phyloP scores from a whole-genome alignment of 2,113 vertebrate genomes.

The Nibea albiflora region DNA sequence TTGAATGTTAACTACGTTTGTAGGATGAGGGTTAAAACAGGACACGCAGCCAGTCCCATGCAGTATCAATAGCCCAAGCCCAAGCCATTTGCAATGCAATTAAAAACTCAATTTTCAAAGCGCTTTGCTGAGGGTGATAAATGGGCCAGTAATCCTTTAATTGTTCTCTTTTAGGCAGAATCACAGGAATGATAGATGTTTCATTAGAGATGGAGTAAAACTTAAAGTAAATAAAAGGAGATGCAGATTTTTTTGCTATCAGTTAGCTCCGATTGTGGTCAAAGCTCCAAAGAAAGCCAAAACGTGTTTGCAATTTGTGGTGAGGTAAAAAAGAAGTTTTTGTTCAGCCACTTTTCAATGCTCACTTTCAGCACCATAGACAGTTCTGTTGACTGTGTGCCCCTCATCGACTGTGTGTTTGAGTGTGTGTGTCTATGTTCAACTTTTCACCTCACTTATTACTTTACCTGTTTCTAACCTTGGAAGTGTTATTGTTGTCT shows the following conservation, averaged over 20 bases:
- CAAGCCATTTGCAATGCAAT: slow-evolving; percentile 76
- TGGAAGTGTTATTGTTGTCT: neutral
- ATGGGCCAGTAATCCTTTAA: slow-evolving; percentile 76
- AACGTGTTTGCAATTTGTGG: neutral
- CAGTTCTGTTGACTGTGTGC: slow-evolving; percentile 38
- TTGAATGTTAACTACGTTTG: too few relatives aligned
- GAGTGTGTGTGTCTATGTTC: neutral
- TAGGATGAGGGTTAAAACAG: slow-evolving; percentile 5
- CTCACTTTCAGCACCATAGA: slow-evolving; percentile 69
- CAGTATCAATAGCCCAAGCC: slow-evolving; percentile 75
- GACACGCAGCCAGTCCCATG: slow-evolving; percentile 9
- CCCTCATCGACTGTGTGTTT: neutral
- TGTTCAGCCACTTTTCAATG: neutral
- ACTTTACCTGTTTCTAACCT: neutral
- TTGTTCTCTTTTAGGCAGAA: slow-evolving; percentile 75
- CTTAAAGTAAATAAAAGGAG: slow-evolving; percentile 59
- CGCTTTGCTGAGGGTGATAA: slow-evolving; percentile 77
- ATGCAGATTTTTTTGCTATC: slow-evolving; percentile 28
- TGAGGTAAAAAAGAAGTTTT: neutral
- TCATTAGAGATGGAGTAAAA: slow-evolving; percentile 41
- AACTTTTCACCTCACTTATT: neutral
- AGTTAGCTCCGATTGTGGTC: neutral
- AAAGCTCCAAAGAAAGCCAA: neutral
- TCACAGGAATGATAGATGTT: slow-evolving; percentile 64
- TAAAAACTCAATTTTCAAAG: slow-evolving; percentile 83